Evolutionary conservation across 2,888 invertebrate species (phyloP).

Genomic region (Ophraella communa): DNA sequence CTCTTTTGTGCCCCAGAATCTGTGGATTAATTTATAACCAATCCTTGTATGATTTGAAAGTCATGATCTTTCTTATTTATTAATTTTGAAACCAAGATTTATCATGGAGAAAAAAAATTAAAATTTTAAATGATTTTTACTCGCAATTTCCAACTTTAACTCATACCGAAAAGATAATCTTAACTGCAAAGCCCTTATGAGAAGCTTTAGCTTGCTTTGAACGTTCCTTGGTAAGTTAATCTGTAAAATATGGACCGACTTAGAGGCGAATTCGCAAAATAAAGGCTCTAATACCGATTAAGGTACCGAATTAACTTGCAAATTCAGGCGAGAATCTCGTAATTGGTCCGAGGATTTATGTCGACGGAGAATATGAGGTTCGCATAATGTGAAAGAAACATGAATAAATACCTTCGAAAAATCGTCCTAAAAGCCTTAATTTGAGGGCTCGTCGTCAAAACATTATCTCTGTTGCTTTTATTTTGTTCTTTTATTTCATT

Average conservation of each 20-base stretch:
- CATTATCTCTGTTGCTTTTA: too few relatives aligned
- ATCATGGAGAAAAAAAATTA: too few relatives aligned
- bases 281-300: constrained; percentile 18
- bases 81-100: too few relatives aligned
- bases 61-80: too few relatives aligned
- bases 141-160: background rate
- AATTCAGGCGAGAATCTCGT: constrained; percentile 23
- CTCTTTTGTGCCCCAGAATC: too few relatives aligned
- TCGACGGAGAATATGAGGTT: background rate
- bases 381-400: background rate
- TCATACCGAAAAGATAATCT: background rate
- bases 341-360: constrained; percentile 18
- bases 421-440: too few relatives aligned
- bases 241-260: constrained; percentile 20
- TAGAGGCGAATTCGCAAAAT: constrained; percentile 20
- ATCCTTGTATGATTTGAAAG: too few relatives aligned
- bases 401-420: too few relatives aligned
- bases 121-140: background rate
- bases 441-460: too few relatives aligned
- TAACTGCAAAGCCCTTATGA: background rate
- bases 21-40: too few relatives aligned
- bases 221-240: constrained; percentile 14
- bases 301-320: constrained; percentile 24
- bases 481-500: too few relatives aligned
- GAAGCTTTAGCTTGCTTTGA: background rate